phyloP scores from a whole-genome alignment of 2,888 invertebrate species.

The Campoplex capitator region DNA sequence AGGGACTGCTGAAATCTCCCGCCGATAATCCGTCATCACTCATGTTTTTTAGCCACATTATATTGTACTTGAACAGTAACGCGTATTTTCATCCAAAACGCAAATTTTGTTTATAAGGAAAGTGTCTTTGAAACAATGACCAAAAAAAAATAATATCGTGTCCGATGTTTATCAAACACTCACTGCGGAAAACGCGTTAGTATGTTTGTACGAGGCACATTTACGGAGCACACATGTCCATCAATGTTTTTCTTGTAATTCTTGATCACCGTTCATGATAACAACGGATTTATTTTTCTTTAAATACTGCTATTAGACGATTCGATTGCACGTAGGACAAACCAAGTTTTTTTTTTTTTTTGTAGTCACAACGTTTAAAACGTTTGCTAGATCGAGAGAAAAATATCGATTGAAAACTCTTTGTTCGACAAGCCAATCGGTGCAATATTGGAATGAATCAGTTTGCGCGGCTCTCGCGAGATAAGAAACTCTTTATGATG shows the following conservation, averaged over 20 bases:
- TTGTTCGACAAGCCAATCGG: not conserved
- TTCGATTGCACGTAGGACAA: not conserved
- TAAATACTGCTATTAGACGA: not conserved
- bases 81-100: not conserved
- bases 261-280: not conserved
- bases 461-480: not conserved
- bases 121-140: not conserved
- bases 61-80: slow-evolving; percentile 34
- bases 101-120: not conserved
- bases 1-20: slow-evolving; percentile 73
- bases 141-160: not conserved
- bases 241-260: not conserved
- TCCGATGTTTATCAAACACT: not conserved
- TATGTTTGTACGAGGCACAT: not conserved
- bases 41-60: slow-evolving; percentile 77
- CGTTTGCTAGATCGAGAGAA: not conserved
- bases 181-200: not conserved
- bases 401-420: not conserved
- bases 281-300: not conserved
- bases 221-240: not conserved
- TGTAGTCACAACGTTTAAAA: not conserved
- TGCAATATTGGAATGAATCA: not conserved
- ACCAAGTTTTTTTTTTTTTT: not conserved
- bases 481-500: not conserved
- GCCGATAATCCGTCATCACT: slow-evolving; percentile 70